phyloP scores from a whole-genome alignment of 2,888 invertebrate genomes.

The Chironomus riparius region DNA sequence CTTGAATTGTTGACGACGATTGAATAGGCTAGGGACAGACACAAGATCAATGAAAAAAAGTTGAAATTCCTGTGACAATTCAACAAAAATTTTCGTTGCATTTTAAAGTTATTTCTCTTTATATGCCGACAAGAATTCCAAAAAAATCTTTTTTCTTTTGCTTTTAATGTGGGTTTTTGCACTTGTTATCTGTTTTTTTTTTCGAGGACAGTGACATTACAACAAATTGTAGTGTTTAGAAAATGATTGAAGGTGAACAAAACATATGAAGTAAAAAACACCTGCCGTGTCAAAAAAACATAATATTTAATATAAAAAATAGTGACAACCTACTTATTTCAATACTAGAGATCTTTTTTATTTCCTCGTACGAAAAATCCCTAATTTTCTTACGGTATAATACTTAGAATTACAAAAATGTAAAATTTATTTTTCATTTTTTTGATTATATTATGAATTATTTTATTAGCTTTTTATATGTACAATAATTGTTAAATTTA shows the following conservation, averaged over 20 bases:
- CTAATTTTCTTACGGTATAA: not conserved
- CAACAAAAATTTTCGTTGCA: not conserved
- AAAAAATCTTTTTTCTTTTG: not conserved
- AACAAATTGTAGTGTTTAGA: not conserved
- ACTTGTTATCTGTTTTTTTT: not conserved
- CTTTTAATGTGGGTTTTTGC: not conserved
- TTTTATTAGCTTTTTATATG: not conserved
- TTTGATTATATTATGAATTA: not conserved
- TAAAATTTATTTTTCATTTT: not conserved
- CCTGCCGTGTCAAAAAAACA: too few species aligned
- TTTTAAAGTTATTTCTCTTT: constrained; percentile 1
- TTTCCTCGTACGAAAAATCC: not conserved
- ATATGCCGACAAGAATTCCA: not conserved
- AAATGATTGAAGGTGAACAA: not conserved
- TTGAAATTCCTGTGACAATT: not conserved
- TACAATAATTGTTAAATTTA: not conserved
- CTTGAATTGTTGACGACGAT: not conserved
- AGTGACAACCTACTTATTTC: not conserved
- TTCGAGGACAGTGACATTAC: not conserved
- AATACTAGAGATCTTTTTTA: not conserved
- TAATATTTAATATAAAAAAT: too few species aligned
- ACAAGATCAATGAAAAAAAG: not conserved
- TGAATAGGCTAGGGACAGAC: not conserved
- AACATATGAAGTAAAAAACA: too few species aligned
- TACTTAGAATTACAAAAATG: not conserved